Percentiles rank a stretch among this genome's conserved stretches.
phyloP scores from a whole-genome alignment of 2,797 vertebrate species.

The Calcarius lapponicus region DNA sequence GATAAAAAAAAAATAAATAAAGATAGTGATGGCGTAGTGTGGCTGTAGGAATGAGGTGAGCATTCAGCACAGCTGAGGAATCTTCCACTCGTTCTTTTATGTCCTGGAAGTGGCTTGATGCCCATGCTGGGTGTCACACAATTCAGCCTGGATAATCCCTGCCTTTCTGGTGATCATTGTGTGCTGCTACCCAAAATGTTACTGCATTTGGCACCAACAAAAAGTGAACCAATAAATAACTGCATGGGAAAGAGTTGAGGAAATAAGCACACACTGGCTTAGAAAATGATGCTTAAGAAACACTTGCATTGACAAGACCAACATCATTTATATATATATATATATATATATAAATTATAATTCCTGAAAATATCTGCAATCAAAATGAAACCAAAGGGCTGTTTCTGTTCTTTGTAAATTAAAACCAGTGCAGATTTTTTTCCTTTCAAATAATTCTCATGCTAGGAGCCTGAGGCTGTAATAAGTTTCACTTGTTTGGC shows the following conservation, averaged over 20 bases:
- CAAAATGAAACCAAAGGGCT: not conserved
- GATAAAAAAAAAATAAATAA: conserved; percentile 1
- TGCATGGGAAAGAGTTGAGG: not conserved
- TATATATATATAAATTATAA: not conserved
- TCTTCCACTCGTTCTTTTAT: not conserved
- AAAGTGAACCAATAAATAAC: not conserved
- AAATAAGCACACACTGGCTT: not conserved
- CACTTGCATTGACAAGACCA: not conserved
- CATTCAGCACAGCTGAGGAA: not conserved
- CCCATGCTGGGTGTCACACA: not conserved
- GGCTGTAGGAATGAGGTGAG: not conserved
- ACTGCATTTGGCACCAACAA: not conserved
- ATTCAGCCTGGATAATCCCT: not conserved
- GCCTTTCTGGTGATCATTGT: not conserved
- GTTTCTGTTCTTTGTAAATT: conserved; percentile 12
- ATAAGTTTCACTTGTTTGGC: conserved; percentile 42
- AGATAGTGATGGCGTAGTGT: not conserved
- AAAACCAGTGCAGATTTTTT: not conserved
- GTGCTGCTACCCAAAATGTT: not conserved
- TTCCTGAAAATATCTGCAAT: conserved; percentile 8
- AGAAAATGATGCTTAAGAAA: not conserved
- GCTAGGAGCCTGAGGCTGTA: not conserved
- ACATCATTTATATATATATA: not conserved
- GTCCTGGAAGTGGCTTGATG: not conserved
- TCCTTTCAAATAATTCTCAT: not conserved